Percentiles rank a stretch among this genome's conserved stretches.
phyloP scores from a whole-genome alignment of 1,140 invertebrate genomes.

The Helicorthomorpha holstii region DNA sequence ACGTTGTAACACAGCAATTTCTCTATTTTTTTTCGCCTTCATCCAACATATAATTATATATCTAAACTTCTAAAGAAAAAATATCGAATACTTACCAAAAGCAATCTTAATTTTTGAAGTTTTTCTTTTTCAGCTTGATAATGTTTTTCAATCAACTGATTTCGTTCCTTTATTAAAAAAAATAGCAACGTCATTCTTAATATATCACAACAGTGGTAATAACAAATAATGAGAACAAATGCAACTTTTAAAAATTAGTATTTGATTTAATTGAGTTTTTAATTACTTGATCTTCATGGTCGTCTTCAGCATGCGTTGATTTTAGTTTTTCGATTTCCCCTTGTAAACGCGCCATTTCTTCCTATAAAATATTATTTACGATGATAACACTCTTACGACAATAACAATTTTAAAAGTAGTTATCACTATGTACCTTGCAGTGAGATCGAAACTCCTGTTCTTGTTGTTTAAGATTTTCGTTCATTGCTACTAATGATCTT shows the following conservation, averaged over 20 bases:
- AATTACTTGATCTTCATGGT: slow-evolving; percentile 23
- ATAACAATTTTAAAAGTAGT: not conserved
- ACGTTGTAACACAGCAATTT: slow-evolving; percentile 53
- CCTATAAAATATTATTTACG: slow-evolving; percentile 11
- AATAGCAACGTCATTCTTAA: too few species aligned
- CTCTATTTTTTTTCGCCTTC: slow-evolving; percentile 59
- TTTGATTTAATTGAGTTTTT: not conserved
- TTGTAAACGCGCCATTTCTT: slow-evolving; percentile 26
- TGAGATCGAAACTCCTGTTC: slow-evolving; percentile 55
- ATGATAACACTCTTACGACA: too few species aligned
- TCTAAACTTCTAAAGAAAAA: slow-evolving; percentile 3
- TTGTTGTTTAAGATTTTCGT: slow-evolving; percentile 53
- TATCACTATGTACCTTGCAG: slow-evolving; percentile 33
- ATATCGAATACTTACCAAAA: slow-evolving; percentile 21
- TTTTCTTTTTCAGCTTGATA: slow-evolving; percentile 29
- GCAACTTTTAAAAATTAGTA: not conserved
- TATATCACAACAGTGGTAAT: too few species aligned
- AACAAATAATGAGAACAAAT: not conserved
- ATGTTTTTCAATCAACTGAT: slow-evolving; percentile 24
- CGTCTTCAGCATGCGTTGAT: slow-evolving; percentile 16
- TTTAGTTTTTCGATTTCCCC: slow-evolving; percentile 26
- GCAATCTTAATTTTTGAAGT: slow-evolving; percentile 27
- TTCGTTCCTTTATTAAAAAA: slow-evolving; percentile 21
- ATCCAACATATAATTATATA: not conserved
- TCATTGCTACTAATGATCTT: slow-evolving; percentile 43